These are phyloP conservation scores for Rhogogaster chlorosoma DNA, from an alignment of 2,888 invertebrate species.

Conservation along the genomic window DNA sequence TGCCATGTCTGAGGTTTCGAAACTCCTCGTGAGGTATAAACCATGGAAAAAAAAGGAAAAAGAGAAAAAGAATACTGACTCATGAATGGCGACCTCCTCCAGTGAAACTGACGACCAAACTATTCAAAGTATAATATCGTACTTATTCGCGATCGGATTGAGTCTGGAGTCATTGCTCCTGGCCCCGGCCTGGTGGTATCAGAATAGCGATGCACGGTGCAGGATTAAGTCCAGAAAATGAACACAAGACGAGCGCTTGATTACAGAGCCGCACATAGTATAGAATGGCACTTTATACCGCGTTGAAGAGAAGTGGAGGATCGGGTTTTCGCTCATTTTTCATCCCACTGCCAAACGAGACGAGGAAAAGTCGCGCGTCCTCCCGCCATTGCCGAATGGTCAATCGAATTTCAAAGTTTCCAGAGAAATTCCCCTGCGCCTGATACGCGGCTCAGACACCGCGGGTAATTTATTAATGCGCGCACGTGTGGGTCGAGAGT, in stretches of 20 bases:
- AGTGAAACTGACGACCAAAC: background rate
- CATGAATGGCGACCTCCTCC: background rate
- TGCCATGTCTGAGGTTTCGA: background rate
- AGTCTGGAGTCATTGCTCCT: constrained; percentile 5
- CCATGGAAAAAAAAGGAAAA: background rate
- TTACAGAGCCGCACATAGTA: background rate
- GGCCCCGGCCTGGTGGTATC: background rate
- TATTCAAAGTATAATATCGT: constrained; percentile 8
- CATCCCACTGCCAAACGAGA: background rate
- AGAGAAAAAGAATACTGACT: background rate
- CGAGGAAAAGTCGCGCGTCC: background rate
- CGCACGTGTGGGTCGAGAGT: constrained; percentile 47
- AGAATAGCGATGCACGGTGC: background rate
- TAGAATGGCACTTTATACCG: background rate
- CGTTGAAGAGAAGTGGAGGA: background rate
- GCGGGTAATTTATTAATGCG: constrained; percentile 45
- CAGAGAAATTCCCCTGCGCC: background rate
- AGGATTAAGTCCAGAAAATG: constrained; percentile 19
- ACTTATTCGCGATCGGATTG: constrained; percentile 19
- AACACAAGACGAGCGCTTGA: background rate
- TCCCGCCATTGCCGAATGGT: background rate
- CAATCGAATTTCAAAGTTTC: background rate
- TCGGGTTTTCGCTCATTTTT: background rate
- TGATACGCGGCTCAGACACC: background rate
- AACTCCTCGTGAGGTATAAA: background rate